Conservation (phyloP, 2,797 vertebrate species). For the Psittacula derbiana region DNA sequence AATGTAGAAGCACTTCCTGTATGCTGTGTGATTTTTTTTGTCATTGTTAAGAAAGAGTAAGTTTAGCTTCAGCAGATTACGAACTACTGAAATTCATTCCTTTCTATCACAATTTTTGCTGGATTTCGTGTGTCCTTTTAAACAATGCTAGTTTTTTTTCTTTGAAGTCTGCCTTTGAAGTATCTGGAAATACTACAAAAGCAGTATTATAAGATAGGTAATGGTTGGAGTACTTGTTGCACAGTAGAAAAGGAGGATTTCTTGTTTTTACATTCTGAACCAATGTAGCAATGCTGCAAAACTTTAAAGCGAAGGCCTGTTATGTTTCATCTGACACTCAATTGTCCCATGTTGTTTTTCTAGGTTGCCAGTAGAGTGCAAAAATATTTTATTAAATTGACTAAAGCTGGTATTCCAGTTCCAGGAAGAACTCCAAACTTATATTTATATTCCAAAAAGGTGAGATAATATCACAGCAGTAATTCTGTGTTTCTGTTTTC, state of each 20-base stretch:
- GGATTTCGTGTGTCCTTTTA: neutral
- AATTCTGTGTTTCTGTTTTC: neutral
- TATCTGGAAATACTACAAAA: neutral
- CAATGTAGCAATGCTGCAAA: neutral
- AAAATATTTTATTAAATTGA: conserved; percentile 99
- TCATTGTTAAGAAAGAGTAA: neutral
- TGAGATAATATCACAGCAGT: conserved; percentile 60
- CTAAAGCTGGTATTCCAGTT: conserved; percentile 98
- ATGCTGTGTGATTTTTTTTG: neutral
- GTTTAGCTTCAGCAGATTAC: neutral
- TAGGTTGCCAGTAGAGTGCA: conserved; percentile 98
- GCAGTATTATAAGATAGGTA: neutral
- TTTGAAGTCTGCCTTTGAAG: neutral
- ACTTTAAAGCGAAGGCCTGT: neutral
- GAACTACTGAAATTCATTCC: neutral
- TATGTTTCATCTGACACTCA: neutral
- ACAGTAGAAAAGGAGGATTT: neutral
- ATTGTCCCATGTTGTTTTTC: neutral
- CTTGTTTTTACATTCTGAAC: neutral
- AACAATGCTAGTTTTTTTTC: neutral
- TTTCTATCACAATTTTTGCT: neutral
- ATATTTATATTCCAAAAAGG: conserved; percentile 99
- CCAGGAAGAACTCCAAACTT: conserved; percentile 97
- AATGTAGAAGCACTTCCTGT: neutral
- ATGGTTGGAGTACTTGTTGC: neutral